Conservation (phyloP, 2,888 invertebrate genomes). For the Meliscaeva auricollis region DNA sequence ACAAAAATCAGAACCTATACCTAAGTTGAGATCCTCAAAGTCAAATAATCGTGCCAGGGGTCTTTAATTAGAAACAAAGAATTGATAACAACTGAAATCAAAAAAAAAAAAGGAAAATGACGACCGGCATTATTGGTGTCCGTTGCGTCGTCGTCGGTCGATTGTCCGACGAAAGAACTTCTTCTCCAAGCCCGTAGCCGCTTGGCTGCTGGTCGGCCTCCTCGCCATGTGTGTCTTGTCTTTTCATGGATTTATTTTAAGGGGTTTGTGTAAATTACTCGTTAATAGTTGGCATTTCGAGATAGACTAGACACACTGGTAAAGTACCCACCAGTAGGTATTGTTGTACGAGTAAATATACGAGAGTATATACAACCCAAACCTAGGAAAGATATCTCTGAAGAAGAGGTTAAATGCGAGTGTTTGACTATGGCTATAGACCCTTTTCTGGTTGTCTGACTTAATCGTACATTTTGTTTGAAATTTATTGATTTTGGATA, state of each 20-base stretch:
- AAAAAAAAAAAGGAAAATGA: conserved; percentile 5
- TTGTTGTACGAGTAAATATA: conserved; percentile 18
- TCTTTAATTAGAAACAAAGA: conserved; percentile 71
- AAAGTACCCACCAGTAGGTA: conserved; percentile 6
- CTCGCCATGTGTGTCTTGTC: conserved; percentile 13
- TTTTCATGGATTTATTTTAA: conserved; percentile 33
- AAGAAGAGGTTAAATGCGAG: neutral
- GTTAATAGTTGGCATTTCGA: conserved; percentile 61
- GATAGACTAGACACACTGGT: conserved; percentile 21
- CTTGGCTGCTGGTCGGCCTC: too few relatives aligned
- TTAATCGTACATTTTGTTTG: conserved; percentile 64
- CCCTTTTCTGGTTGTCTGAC: conserved; percentile 24
- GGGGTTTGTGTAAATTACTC: conserved; percentile 67
- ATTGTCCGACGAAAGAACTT: conserved; percentile 1
- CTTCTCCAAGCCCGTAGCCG: conserved; percentile 6
- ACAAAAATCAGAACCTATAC: neutral
- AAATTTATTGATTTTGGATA: conserved; percentile 66
- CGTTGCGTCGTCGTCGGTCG: neutral
- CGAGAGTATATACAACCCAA: neutral
- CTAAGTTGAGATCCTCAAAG: conserved; percentile 33
- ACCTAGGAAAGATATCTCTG: neutral
- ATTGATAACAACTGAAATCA: conserved; percentile 68
- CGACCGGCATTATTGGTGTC: conserved; percentile 47
- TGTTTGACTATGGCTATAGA: conserved; percentile 12
- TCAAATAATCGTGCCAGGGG: conserved; percentile 65